Evolutionary conservation across 2,797 vertebrate species (phyloP).

Genomic region (Masticophis lateralis): DNA sequence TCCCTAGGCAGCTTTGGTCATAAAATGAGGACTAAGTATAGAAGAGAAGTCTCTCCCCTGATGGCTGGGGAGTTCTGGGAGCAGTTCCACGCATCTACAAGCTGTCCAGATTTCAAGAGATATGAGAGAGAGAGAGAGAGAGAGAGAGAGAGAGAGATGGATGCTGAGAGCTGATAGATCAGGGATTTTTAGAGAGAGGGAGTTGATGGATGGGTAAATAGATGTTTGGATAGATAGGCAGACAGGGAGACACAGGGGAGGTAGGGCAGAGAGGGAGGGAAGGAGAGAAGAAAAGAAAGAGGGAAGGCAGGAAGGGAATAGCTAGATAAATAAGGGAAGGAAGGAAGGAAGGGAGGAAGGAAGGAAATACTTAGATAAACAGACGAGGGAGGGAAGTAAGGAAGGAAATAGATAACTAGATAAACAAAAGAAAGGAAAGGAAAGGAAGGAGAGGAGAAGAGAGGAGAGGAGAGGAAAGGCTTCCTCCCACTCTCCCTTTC

Average conservation of each 20-base stretch:
- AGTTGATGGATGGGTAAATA: neutral
- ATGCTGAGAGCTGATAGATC: neutral
- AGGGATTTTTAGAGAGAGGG: neutral
- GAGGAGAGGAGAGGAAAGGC: no score
- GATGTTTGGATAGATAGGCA: neutral
- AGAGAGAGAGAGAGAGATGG: fast-evolving
- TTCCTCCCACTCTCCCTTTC: no score
- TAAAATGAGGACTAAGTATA: neutral
- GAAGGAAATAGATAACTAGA: no score
- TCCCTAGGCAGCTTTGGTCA: neutral
- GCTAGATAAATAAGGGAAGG: no score
- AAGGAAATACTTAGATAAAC: no score
- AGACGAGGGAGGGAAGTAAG: no score
- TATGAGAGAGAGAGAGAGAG: neutral
- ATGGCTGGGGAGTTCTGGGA: neutral
- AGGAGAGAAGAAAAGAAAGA: neutral
- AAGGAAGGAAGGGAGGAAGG: no score
- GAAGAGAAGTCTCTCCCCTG: neutral
- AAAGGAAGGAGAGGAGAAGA: no score
- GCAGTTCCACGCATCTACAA: neutral
- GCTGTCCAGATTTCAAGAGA: neutral
- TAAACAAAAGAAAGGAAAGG: no score
- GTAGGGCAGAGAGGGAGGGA: no score
- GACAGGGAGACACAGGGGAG: neutral
- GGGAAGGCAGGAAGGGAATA: no score